Evolutionary conservation across 2,113 vertebrate species (phyloP), one percentile per base, ranked within the genome.

Genomic region (Proteles cristata): DNA sequence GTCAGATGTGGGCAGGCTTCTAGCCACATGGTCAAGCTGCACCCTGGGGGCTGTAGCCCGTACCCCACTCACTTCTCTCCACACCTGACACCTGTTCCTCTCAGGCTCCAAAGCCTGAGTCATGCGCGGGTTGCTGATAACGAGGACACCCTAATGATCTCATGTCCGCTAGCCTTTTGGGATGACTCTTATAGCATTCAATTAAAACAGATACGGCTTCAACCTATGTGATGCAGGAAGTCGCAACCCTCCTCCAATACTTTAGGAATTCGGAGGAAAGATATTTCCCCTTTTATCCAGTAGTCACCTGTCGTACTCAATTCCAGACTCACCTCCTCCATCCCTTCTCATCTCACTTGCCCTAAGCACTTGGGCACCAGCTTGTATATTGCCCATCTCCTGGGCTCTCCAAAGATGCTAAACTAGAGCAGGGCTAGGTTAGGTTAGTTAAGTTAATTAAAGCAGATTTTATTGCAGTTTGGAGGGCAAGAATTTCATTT

Each of bases 71-170:
- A 26, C 55, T 96, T 98, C 97, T 95, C 95, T 96, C 95, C 87
- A 80, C 92, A 97, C 97, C 98, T 91, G 90, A 97, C 98, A 97
- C 93, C 97, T 97, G 95, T 94, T 95, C 96, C 0, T 94, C 96
- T 92, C 55, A 92, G 96, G 80, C 92, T 96, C 94, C 69, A 88
- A 65, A 80, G 93, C 93, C 89, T 92, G 83, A 92, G 82, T 65
- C 94, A 96, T 95, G 80, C 95, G 96, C 97, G 97, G 96, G 93
- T 94, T 86, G 87, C 77, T 0, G 4, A 66, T 68, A 65, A 58
- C 15, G n/a, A 77, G 7, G 53, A 33, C 63, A 93, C 33, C 17
- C 12, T 23, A n/a, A 16, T 50, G 31, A 65, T 77, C 31, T n/a
- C 26, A 23, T 26, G 48, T 39, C 85, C 55, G 25, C 35, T 21